A percentile compares a stretch with the other conserved stretches of the same genome.
phyloP scores from a whole-genome alignment of 2,797 vertebrate species.

The Arctocebus calabarensis region DNA sequence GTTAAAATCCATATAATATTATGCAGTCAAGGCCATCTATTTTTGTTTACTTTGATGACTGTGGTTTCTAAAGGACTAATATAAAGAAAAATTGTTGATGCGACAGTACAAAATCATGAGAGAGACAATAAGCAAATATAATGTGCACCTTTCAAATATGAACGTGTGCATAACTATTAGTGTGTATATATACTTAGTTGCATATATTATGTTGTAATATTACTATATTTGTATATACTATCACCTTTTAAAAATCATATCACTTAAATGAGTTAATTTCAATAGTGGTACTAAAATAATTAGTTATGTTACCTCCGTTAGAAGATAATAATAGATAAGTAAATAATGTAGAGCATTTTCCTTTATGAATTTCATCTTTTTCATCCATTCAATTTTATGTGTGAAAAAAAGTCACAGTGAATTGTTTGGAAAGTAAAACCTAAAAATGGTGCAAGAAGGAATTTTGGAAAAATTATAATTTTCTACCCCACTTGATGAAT shows the following conservation, averaged over 20 bases:
- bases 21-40: constrained; percentile 38
- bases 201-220: not conserved
- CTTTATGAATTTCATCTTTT: constrained; percentile 37
- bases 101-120: not conserved
- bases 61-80: constrained; percentile 42
- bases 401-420: not conserved
- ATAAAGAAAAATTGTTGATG: constrained; percentile 54
- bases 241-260: constrained; percentile 21
- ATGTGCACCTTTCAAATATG: not conserved
- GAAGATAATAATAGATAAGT: not conserved
- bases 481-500: not conserved
- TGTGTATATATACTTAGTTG: not conserved
- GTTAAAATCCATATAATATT: constrained; percentile 58
- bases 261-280: constrained; percentile 35
- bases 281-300: not conserved
- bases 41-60: constrained; percentile 71
- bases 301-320: not conserved
- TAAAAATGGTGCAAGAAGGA: not conserved
- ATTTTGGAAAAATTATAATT: constrained; percentile 8
- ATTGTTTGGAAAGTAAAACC: constrained; percentile 52
- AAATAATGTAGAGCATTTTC: not conserved
- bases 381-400: not conserved
- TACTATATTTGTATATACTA: not conserved
- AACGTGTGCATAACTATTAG: not conserved
- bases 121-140: not conserved